Evolutionary conservation across 2,113 vertebrate species (phyloP).

Genomic region (Stigmatopora nigra): DNA sequence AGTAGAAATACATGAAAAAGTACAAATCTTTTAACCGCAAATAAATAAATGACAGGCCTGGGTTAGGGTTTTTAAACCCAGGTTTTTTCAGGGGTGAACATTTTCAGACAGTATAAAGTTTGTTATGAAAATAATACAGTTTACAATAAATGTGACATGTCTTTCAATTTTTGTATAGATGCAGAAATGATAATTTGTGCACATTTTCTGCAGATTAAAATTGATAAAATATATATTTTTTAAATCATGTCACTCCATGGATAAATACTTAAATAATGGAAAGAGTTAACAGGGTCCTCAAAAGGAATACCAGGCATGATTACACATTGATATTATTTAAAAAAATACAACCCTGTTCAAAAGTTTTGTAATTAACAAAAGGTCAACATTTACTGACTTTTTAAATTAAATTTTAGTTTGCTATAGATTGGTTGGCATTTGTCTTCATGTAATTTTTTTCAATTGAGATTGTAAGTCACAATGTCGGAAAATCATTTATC

Average conservation of each 20-base stretch:
- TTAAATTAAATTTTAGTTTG: no score
- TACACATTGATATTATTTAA: slow-evolving; percentile 39
- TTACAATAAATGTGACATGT: slow-evolving; percentile 7
- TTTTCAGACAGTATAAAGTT: slow-evolving; percentile 15
- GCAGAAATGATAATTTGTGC: slow-evolving; percentile 7
- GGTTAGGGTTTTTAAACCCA: not conserved
- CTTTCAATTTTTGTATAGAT: not conserved
- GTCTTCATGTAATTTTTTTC: no score
- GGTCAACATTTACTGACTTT: not conserved
- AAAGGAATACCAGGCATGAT: slow-evolving; percentile 59
- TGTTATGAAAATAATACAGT: slow-evolving; percentile 24
- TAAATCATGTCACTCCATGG: slow-evolving; percentile 29
- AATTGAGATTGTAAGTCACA: no score
- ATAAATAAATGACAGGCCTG: slow-evolving; percentile 65
- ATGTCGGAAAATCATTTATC: not conserved
- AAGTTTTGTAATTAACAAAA: not conserved
- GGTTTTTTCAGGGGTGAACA: slow-evolving; percentile 32
- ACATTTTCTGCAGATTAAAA: slow-evolving; percentile 27
- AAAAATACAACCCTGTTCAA: not conserved
- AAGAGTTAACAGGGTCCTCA: slow-evolving; percentile 47
- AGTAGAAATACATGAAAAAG: slow-evolving; percentile 67
- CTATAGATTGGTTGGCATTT: no score
- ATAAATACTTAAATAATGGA: slow-evolving; percentile 49
- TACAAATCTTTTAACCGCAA: slow-evolving; percentile 57
- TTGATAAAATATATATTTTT: slow-evolving; percentile 37